Conservation (phyloP, 2,797 vertebrate species). For the Astyanax mexicanus region DNA sequence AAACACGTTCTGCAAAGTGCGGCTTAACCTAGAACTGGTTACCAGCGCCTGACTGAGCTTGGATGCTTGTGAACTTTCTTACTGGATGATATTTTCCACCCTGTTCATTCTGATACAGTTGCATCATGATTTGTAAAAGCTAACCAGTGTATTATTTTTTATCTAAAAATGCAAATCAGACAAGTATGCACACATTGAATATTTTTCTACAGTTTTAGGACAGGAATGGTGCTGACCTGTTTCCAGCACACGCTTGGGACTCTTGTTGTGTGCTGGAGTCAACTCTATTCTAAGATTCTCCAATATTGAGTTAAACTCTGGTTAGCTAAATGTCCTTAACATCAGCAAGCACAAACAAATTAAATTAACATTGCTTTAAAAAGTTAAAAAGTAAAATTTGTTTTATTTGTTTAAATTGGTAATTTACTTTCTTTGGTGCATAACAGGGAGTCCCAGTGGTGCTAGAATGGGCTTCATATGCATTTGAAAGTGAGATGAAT, state of each 20-base stretch:
- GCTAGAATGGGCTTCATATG: constrained; percentile 2
- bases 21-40: too few species aligned
- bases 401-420: not conserved
- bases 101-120: constrained; percentile 52
- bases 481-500: constrained; percentile 36
- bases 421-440: not conserved
- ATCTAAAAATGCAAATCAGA: constrained; percentile 42
- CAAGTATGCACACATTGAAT: constrained; percentile 36
- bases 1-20: not conserved
- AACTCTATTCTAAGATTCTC: too few species aligned
- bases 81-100: constrained; percentile 46
- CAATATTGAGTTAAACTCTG: not conserved
- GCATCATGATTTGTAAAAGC: constrained; percentile 29
- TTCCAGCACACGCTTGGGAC: constrained; percentile 1
- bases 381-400: constrained; percentile 11
- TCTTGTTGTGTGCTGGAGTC: not conserved
- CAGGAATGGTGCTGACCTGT: not conserved
- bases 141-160: not conserved
- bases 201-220: constrained; percentile 40
- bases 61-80: not conserved
- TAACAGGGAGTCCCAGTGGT: not conserved
- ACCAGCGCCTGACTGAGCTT: not conserved
- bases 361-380: not conserved
- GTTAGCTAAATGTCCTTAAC: too few species aligned
- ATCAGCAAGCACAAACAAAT: not conserved